Base-by-base conservation (phyloP, 2,888 invertebrate genomes). In the Boloria selene region DNA sequence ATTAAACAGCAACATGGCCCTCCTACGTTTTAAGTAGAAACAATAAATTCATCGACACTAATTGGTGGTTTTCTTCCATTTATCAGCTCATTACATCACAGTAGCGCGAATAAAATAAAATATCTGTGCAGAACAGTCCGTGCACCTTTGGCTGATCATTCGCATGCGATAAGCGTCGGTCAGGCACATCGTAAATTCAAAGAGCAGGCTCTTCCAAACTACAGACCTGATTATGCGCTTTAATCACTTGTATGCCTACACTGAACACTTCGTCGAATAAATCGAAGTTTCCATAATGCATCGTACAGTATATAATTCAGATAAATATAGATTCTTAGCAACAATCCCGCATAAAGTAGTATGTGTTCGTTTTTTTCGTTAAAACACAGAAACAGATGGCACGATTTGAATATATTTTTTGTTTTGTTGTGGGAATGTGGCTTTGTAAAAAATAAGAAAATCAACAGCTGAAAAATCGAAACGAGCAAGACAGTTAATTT, bases 51-150 rank as follows among this genome's bases (percentile, higher is more conserved):
- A 91, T 92, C 91, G 92, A 89, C 91, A 90, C 92, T 92, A 92
- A 92, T 92, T 92, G 92, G 92, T 91, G 91, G 92, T 92, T 92
- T 91, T 92, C 91, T 91, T 86, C 89, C 88, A 92, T 91, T 92
- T 92, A 92, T 92, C 92, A 90, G 91, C 90, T 92, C 92, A 92
- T 92, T 91, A 91, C 92, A 92, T 92, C 92, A 92, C 92, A 88
- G 92, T 91, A 92, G 92, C 90, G 91, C 89, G 91, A 92, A 91
- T 91, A 90, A 91, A 92, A 91, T 91, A 91, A 92, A 92, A 92
- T 91, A 89, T 92, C 89, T 90, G 90, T 86, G 88, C 83, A 84
- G 88, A 86, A 88, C 79, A 77, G 77, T 76, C 80, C 84, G 86
- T 86, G 87, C 88, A 90, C 90, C 88, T 87, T 86, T 86, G 90